phyloP scores from a whole-genome alignment of 2,113 vertebrate species.

The Sinocyclocheilus grahami region DNA sequence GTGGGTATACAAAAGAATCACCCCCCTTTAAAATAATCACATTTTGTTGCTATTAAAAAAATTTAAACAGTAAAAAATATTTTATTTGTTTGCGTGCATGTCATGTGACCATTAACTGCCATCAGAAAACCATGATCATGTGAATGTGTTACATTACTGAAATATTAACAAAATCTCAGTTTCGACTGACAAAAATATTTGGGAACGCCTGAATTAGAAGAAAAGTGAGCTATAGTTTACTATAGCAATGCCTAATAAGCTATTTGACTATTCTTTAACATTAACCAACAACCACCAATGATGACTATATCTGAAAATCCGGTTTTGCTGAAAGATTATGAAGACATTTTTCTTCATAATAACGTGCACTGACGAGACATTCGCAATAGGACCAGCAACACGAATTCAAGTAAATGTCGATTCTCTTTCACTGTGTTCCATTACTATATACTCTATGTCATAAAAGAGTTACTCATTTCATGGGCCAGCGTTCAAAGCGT shows the following conservation, averaged over 20 bases:
- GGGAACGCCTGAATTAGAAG: background rate
- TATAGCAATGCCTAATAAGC: background rate
- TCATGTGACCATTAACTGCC: no score
- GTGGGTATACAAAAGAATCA: no score
- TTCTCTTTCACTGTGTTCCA: slow-evolving; percentile 64
- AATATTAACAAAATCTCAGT: no score
- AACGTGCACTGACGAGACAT: background rate
- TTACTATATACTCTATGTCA: slow-evolving; percentile 61
- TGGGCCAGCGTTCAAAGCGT: slow-evolving; percentile 72
- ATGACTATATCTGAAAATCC: background rate
- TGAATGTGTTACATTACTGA: no score
- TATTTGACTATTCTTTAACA: background rate
- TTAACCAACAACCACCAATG: background rate
- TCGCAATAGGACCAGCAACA: background rate
- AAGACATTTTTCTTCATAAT: background rate
- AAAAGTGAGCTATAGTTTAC: background rate
- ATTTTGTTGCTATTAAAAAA: no score
- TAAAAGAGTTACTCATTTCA: slow-evolving; percentile 72
- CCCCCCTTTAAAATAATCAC: no score
- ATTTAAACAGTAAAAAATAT: no score
- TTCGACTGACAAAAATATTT: no score
- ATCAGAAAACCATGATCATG: no score
- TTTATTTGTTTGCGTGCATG: no score
- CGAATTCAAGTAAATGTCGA: background rate
- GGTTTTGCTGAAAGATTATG: background rate